A percentile compares a stretch with the other conserved stretches of the same genome.
Evolutionary conservation across 2,888 invertebrate species (phyloP).

Genomic region (Troglohyphantes excavatus): DNA sequence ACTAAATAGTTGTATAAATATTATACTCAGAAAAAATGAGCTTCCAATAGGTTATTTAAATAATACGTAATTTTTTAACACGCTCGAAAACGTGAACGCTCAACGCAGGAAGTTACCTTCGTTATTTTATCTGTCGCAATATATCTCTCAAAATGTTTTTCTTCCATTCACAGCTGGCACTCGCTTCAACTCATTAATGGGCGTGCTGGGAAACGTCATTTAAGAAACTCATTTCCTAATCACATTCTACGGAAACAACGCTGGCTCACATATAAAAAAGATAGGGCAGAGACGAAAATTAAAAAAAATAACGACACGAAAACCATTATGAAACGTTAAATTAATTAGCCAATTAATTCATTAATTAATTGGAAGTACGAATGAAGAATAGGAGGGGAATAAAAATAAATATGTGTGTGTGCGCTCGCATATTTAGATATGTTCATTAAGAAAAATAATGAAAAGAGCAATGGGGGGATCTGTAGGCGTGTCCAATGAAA

Average conservation of each 20-base stretch:
- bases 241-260: constrained; percentile 29
- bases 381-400: constrained; percentile 43
- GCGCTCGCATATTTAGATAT: constrained; percentile 38
- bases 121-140: background rate
- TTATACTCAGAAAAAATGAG: no score
- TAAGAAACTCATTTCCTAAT: constrained; percentile 64
- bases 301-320: constrained; percentile 55
- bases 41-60: no score
- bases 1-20: no score
- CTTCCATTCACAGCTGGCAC: constrained; percentile 39
- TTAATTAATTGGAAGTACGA: constrained; percentile 62
- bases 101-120: background rate
- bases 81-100: background rate
- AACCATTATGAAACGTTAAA: constrained; percentile 72
- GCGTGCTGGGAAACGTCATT: constrained; percentile 49
- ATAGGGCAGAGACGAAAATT: background rate
- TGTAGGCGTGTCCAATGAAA: constrained; percentile 50
- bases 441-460: constrained; percentile 16
- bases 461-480: constrained; percentile 22
- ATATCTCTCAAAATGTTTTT: constrained; percentile 31
- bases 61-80: no score
- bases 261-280: constrained; percentile 1
- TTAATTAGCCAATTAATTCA: constrained; percentile 70
- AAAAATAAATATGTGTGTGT: constrained; percentile 61
- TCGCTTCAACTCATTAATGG: constrained; percentile 33